Evolutionary conservation across 2,113 vertebrate genomes (phyloP).

Genomic region (Mohoua ochrocephala): DNA sequence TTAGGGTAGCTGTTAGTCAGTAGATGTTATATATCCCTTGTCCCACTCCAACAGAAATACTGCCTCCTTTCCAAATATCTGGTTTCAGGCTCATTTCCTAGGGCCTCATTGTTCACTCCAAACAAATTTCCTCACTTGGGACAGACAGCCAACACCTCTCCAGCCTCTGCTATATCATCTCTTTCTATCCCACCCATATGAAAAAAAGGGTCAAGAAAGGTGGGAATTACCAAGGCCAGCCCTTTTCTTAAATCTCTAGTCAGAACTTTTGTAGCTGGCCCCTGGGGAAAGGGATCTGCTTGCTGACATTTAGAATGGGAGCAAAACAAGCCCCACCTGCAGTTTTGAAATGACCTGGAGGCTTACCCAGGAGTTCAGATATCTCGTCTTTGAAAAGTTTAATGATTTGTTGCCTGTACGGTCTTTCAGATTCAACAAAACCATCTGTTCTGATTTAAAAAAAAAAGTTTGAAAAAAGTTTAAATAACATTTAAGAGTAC

Average conservation of each 20-base stretch:
- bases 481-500: background rate
- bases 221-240: background rate
- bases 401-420: background rate
- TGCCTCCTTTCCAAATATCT: background rate
- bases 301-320: background rate
- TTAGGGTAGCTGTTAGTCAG: background rate
- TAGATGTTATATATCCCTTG: background rate
- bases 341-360: background rate
- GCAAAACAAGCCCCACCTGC: background rate
- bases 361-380: background rate
- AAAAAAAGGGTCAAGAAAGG: background rate
- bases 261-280: background rate
- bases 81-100: background rate
- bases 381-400: background rate
- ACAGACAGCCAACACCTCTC: background rate
- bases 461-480: background rate
- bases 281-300: background rate
- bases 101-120: background rate
- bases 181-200: background rate
- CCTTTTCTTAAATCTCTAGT: background rate
- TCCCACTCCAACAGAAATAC: background rate
- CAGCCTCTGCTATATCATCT: background rate
- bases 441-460: background rate
- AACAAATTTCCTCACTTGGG: background rate
- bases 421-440: background rate